Evolutionary conservation across 2,888 invertebrate species (phyloP).

Genomic region (Caenorhabditis zanzibari): DNA sequence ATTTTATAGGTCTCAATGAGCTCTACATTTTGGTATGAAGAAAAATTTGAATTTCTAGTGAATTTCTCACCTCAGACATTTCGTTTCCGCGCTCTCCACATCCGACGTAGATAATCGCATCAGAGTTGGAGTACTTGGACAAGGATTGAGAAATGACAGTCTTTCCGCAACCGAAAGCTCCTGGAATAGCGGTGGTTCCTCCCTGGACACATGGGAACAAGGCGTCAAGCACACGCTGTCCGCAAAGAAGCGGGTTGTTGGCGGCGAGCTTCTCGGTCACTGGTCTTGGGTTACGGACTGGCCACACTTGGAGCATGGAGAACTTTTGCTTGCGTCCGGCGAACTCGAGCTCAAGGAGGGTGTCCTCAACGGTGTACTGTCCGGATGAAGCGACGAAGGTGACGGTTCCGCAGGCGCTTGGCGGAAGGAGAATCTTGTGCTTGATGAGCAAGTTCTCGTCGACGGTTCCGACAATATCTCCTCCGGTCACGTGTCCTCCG

Average conservation of each 20-base stretch:
- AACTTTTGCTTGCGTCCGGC: conserved; percentile 94
- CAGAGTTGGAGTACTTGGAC: conserved; percentile 99
- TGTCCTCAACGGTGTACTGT: conserved; percentile 94
- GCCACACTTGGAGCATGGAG: conserved; percentile 98
- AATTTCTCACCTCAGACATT: conserved; percentile 91
- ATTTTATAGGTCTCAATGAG: too few species aligned
- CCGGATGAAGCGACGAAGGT: conserved; percentile 95
- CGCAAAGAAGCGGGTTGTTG: conserved; percentile 97
- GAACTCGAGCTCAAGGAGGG: conserved; percentile 98
- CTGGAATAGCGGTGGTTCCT: conserved; percentile 84
- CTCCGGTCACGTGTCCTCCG: conserved; percentile 97
- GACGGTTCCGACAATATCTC: conserved; percentile 96
- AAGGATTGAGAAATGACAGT: conserved; percentile 99
- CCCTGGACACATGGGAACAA: conserved; percentile 92
- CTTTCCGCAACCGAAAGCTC: conserved; percentile 99
- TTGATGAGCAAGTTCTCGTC: conserved; percentile 98
- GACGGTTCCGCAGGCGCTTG: conserved; percentile 96
- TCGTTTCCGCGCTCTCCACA: conserved; percentile 99
- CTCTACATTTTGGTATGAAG: too few species aligned
- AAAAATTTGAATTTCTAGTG: background rate
- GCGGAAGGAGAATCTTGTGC: conserved; percentile 96
- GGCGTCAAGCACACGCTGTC: conserved; percentile 97
- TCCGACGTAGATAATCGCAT: conserved; percentile 99
- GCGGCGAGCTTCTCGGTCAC: conserved; percentile 98
- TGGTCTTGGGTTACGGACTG: conserved; percentile 97